Conservation (phyloP, 2,797 vertebrate species). For the Cuculus canorus region DNA sequence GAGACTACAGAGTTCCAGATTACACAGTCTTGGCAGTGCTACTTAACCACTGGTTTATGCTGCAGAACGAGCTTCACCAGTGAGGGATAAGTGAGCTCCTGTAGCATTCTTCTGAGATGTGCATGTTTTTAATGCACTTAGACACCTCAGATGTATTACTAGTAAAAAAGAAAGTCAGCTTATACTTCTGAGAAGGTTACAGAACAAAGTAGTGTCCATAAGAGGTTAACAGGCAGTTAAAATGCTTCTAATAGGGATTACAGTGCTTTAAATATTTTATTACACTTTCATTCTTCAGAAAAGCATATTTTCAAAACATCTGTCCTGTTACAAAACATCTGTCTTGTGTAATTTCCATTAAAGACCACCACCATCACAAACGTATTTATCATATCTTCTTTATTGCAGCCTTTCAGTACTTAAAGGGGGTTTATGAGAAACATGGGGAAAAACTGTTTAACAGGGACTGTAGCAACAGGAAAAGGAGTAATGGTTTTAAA, state of each 20-base stretch:
- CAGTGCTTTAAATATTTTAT: background rate
- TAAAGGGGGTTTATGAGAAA: no score
- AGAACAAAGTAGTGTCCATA: background rate
- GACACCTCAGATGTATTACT: background rate
- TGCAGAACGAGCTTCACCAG: background rate
- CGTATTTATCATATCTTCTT: background rate
- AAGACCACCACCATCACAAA: background rate
- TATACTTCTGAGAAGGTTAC: background rate
- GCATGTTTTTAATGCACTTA: background rate
- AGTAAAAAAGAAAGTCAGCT: background rate
- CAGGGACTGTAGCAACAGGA: no score
- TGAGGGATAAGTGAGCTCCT: background rate
- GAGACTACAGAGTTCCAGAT: background rate
- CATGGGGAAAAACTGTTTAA: no score
- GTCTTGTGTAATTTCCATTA: background rate
- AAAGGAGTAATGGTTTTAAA: no score
- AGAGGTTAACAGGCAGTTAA: background rate
- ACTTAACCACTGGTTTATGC: background rate
- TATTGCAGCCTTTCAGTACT: no score
- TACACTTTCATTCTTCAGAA: background rate
- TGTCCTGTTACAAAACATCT: no score
- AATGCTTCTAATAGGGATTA: background rate
- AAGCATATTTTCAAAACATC: no score
- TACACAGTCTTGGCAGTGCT: background rate
- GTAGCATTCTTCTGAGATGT: background rate